Conservation (phyloP, 2,113 vertebrate genomes). For the Seriola aureovittata region DNA sequence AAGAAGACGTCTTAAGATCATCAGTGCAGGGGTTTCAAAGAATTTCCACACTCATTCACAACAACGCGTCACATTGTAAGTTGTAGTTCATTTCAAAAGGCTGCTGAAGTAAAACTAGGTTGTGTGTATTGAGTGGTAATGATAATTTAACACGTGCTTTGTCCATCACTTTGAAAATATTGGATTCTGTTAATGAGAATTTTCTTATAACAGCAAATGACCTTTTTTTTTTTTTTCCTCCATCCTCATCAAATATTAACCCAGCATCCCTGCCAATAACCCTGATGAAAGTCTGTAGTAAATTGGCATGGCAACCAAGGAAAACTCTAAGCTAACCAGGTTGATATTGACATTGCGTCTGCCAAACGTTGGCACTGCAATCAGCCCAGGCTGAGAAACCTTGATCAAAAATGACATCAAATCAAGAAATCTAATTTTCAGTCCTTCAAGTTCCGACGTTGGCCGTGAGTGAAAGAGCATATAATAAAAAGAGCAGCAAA, state of each 20-base stretch:
- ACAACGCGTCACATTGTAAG: not conserved
- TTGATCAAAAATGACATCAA: slow-evolving; percentile 73
- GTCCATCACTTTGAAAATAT: slow-evolving; percentile 38
- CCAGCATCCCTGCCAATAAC: slow-evolving; percentile 60
- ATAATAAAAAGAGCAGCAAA: slow-evolving; percentile 30
- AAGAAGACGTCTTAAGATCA: not conserved
- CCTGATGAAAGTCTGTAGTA: slow-evolving; percentile 54
- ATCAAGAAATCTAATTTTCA: slow-evolving; percentile 71
- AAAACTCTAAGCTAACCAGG: slow-evolving; percentile 63
- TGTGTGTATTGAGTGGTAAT: slow-evolving; percentile 5
- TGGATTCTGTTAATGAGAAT: slow-evolving; percentile 53
- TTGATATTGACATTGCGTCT: slow-evolving; percentile 62
- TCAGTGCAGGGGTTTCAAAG: not conserved
- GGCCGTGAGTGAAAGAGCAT: slow-evolving; percentile 8
- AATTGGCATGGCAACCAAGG: slow-evolving; percentile 66
- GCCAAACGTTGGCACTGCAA: slow-evolving; percentile 52
- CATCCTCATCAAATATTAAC: slow-evolving; percentile 65
- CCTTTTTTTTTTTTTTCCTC: slow-evolving; percentile 42
- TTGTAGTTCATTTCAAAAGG: not conserved
- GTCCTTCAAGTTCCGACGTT: slow-evolving; percentile 15
- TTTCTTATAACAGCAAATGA: slow-evolving; percentile 48
- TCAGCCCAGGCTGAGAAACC: slow-evolving; percentile 50
- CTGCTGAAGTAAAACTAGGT: not conserved
- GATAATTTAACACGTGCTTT: slow-evolving; percentile 19
- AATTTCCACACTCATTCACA: not conserved